Evolutionary conservation across 2,797 vertebrate genomes (phyloP).

Genomic region (Gouania willdenowi): DNA sequence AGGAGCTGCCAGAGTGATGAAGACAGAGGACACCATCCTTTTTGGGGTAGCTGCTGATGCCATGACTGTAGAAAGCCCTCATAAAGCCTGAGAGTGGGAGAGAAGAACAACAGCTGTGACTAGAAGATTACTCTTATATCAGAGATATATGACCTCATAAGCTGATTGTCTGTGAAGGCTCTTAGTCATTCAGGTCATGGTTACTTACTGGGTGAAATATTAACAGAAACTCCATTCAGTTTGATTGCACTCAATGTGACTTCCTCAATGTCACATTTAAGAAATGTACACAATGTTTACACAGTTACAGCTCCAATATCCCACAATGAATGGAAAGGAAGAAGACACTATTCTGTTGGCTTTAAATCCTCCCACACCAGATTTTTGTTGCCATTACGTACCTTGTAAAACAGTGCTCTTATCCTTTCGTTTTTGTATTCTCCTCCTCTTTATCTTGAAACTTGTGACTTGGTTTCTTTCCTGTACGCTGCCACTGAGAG

Average conservation of each 20-base stretch:
- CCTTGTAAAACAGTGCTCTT: conserved; percentile 34
- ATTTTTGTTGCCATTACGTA: conserved; percentile 45
- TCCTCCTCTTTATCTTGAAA: conserved; percentile 37
- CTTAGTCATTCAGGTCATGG: neutral
- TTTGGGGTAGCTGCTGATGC: conserved; percentile 73
- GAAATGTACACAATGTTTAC: conserved; percentile 21
- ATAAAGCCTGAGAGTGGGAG: conserved; percentile 16
- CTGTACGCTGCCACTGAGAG: conserved; percentile 58
- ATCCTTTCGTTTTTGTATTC: conserved; percentile 30
- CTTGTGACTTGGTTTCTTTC: conserved; percentile 62
- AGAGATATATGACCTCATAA: no score
- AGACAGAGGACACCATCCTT: conserved; percentile 86
- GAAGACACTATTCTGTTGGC: conserved; percentile 26
- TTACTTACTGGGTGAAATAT: neutral
- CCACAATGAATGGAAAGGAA: conserved; percentile 43
- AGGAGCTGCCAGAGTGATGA: conserved; percentile 87
- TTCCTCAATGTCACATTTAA: conserved; percentile 18
- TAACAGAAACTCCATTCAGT: conserved; percentile 16
- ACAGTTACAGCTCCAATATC: conserved; percentile 30
- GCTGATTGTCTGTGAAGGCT: neutral
- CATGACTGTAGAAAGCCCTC: conserved; percentile 50
- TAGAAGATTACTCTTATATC: neutral
- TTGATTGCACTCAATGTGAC: conserved; percentile 9
- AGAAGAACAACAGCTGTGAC: conserved; percentile 2
- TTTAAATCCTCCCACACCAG: conserved; percentile 16